These are phyloP conservation scores for Nymphicus hollandicus DNA, from an alignment of 2,113 vertebrate genomes.

Conservation along the genomic window DNA sequence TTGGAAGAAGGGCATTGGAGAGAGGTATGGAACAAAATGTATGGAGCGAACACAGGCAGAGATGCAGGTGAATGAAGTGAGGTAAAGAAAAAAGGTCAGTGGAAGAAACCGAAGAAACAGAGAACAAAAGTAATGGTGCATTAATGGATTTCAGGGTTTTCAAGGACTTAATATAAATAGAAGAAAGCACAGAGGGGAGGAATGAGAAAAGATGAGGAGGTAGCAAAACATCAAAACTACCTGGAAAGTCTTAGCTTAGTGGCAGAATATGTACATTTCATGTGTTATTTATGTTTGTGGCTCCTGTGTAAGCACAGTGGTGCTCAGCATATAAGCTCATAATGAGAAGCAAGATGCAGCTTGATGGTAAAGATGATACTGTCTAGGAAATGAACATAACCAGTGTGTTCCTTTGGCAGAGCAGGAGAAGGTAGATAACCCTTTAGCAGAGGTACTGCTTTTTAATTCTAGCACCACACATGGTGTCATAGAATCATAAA, in stretches of 20 bases:
- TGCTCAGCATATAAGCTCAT: background rate
- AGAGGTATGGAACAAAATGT: background rate
- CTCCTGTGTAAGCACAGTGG: background rate
- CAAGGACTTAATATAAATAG: background rate
- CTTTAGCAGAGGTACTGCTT: background rate
- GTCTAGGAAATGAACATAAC: background rate
- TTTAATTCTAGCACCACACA: background rate
- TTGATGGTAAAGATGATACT: background rate
- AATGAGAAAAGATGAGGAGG: background rate
- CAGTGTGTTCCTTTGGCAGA: background rate
- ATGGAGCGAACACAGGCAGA: background rate
- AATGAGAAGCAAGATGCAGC: background rate
- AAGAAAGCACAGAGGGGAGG: background rate
- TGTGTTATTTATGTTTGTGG: background rate
- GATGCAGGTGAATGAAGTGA: background rate
- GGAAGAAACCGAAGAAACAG: background rate
- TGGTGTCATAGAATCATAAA: background rate
- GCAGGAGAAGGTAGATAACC: background rate
- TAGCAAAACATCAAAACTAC: background rate
- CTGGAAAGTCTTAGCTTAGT: background rate
- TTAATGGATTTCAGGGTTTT: background rate
- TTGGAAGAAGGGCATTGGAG: background rate
- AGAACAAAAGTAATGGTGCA: background rate
- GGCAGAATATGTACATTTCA: background rate
- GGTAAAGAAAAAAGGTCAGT: background rate